Evolutionary conservation across 2,113 vertebrate species (phyloP), one percentile per base, ranked within the genome.

Genomic region (Clinocottus analis): DNA sequence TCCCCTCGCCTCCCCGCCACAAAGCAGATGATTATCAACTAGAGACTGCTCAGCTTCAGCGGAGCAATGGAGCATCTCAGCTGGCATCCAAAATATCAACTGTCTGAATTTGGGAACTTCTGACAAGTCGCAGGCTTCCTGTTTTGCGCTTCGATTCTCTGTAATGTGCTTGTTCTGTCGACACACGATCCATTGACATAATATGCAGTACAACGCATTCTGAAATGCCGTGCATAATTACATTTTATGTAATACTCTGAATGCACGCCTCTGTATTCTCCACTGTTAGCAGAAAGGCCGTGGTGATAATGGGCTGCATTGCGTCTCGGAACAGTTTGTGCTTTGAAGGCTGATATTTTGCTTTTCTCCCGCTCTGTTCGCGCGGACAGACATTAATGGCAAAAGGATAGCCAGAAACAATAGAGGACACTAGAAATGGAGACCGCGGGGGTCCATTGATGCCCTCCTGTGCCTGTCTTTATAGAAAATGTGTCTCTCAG

Each of bases 21-120:
- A 94, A 92, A 93, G 87, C 90, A 89, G 88, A 90, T 91, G 88
- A 93, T 94, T 92, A 91, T 93, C 92, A 89, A 92, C 91, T 87
- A 83, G 88, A 91, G 89, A 69, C 84, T 81, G 87, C 81, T 91
- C 82, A 37, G 86, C 89, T 90, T 91, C 87, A 86, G 77, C 33
- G 4, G 77, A 79, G 86, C 86, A 72, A 51, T 33, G 79, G 80
- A 80, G 87, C 88, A 58, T 90, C 79, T 70, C 55, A 70, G 87
- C 56, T 68, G 72, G 85, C 83, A 83, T 83, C 70, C 77, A 60
- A 88, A 93, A 90, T 86, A 89, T 90, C 88, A 88, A 84, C 83
- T 81, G 71, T 74, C 85, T 71, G 77, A 74, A 62, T 84, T 74
- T 76, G 59, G 51, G n/a, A 87, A 91, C 90, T 70, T 89, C 85